Base-by-base conservation (phyloP, 2,113 vertebrate genomes). In the Oxygymnocypris stewartii region DNA sequence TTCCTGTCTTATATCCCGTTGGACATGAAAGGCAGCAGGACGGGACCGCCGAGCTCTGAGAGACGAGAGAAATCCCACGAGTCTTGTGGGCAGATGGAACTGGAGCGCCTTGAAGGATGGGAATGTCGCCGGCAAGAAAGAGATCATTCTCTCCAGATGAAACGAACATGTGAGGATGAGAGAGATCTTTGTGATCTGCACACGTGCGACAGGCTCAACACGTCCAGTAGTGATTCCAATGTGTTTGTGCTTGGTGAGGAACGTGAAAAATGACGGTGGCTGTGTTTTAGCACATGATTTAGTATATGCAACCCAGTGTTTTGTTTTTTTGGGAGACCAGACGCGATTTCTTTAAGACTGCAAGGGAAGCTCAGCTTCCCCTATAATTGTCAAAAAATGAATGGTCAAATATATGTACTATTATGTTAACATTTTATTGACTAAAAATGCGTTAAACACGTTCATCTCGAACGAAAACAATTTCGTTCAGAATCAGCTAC, bases 1-100 rank as follows among this genome's bases (percentile, higher is more conserved):
- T 93, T 93, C 93, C 93, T 94, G 93, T 92, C 92, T 93, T 91
- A 88, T 90, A 92, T 93, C 90, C 92, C 93, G 93, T 92, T 91
- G 93, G 92, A 95, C 93, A 94, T 95, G 93, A 95, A 94, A 94
- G 93, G 89, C 91, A 87, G 89, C 90, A 92, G 63, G 79, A 93
- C 89, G 90, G 87, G 91, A 91, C 90, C 89, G 90, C 88, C 86
- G 87, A 91, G 88, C 51, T 79, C 85, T 84, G 89, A 92, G 87
- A 92, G 91, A 75, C 88, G 89, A 90, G 44, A 91, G 87, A 91
- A 94, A 94, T 93, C 93, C 93, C 93, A 71, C 87, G 11, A 92
- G 93, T 94, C 91, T 89, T 86, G 88, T 86, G 67, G 67, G 93
- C 93, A 93, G 93, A 93, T 93, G 92, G 94, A 94, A 93, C 89